These are phyloP conservation scores for Mus caroli DNA, from an alignment of 2,797 vertebrate species.

Conservation along the genomic window DNA sequence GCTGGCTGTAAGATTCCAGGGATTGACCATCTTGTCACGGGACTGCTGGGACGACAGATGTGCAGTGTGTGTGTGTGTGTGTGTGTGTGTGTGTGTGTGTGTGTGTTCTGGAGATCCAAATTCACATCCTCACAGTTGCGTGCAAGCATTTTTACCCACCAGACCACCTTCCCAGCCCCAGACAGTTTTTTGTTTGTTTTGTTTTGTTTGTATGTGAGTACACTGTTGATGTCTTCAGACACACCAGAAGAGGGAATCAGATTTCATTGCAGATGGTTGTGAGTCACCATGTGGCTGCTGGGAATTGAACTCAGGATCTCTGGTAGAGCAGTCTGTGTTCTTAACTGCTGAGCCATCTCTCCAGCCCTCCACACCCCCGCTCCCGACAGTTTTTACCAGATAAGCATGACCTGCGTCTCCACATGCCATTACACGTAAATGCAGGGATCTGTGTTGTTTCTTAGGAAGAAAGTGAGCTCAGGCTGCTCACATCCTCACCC, in stretches of 20 bases:
- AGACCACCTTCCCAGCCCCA: neutral
- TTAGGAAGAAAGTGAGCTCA: neutral
- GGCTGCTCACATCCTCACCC: rapidly evolving
- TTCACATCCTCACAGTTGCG: neutral
- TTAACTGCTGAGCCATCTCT: neutral
- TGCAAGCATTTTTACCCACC: neutral
- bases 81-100: neutral
- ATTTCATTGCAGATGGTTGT: neutral
- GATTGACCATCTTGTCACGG: neutral
- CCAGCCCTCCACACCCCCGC: neutral
- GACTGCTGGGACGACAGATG: neutral
- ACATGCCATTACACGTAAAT: neutral
- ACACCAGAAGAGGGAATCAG: neutral
- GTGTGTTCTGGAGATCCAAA: neutral
- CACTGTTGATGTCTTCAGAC: neutral
- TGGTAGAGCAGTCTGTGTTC: neutral
- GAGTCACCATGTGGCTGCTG: neutral
- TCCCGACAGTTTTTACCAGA: neutral
- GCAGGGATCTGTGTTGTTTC: neutral
- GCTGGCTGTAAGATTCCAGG: neutral
- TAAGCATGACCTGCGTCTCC: neutral
- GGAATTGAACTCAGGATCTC: neutral
- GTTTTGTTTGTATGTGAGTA: neutral
- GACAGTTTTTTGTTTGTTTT: neutral
- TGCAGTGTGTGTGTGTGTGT: too few species aligned